Conservation (phyloP, 1,140 invertebrate species). For the Caenorhabditis latens region DNA sequence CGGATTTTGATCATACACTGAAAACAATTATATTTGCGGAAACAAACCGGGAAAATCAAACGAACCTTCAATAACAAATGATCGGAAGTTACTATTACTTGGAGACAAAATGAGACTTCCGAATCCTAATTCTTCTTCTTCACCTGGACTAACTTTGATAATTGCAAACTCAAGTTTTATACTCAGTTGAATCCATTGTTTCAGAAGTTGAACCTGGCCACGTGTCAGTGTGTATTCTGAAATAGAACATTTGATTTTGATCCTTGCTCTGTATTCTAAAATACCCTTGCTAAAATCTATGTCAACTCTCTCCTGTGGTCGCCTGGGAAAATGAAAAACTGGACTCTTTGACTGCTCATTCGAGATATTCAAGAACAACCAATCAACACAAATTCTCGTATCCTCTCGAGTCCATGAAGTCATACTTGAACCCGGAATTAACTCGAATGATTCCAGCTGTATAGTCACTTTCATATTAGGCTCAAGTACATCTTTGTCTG, state of each 20-base stretch:
- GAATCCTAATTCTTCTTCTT: neutral
- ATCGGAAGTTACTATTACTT: neutral
- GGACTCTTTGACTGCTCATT: slow-evolving; percentile 44
- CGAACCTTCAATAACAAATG: slow-evolving; percentile 4
- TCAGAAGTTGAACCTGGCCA: slow-evolving; percentile 33
- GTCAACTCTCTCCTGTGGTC: neutral
- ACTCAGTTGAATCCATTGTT: slow-evolving; percentile 25
- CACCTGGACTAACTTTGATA: neutral
- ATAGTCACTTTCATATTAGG: slow-evolving; percentile 21
- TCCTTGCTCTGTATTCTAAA: neutral
- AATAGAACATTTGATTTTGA: neutral
- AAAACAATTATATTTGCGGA: neutral
- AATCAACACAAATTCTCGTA: slow-evolving; percentile 28
- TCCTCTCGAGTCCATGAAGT: slow-evolving; percentile 17
- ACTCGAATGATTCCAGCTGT: slow-evolving; percentile 34
- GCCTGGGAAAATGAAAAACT: slow-evolving; percentile 9
- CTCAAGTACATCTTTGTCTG: slow-evolving; percentile 25
- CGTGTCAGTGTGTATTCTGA: slow-evolving; percentile 59
- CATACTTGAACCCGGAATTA: slow-evolving; percentile 31
- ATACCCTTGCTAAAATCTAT: slow-evolving; percentile 32
- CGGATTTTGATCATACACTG: neutral
- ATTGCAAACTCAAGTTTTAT: slow-evolving; percentile 1
- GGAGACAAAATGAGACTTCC: neutral
- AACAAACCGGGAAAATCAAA: neutral
- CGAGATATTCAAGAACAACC: slow-evolving; percentile 54